A percentile compares a stretch with the other conserved stretches of the same genome.
These are phyloP conservation scores for Nebria ingens DNA, from an alignment of 1,140 invertebrate genomes.

Conservation along the genomic window DNA sequence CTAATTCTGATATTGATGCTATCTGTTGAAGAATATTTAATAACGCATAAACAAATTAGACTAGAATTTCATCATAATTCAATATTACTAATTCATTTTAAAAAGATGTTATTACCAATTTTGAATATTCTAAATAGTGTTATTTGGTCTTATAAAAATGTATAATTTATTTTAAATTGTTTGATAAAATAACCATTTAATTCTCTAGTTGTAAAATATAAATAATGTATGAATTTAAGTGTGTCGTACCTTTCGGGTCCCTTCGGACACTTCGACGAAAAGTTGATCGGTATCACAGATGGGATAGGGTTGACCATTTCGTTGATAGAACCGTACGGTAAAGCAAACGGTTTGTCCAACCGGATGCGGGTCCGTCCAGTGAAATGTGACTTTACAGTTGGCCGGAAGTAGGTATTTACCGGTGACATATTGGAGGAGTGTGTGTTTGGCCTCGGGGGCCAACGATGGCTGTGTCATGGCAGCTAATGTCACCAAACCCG, in stretches of 20 bases:
- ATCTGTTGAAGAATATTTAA: no score
- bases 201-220: no score
- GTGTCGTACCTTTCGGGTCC: constrained; percentile 56
- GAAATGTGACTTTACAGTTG: constrained; percentile 70
- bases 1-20: constrained; percentile 72
- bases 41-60: no score
- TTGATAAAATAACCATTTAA: no score
- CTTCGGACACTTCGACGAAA: constrained; percentile 74
- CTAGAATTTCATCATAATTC: no score
- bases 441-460: constrained; percentile 76
- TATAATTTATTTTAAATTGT: no score
- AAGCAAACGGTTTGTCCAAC: constrained; percentile 87
- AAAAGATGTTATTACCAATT: no score
- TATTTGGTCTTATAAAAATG: no score
- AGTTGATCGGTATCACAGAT: constrained; percentile 85
- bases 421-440: constrained; percentile 80
- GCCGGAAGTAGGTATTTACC: constrained; percentile 81
- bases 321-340: constrained; percentile 80
- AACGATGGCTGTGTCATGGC: constrained; percentile 78
- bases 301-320: constrained; percentile 85
- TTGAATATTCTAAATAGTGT: no score
- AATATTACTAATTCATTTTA: no score
- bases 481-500: constrained; percentile 72
- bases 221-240: no score
- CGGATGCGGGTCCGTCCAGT: constrained; percentile 77